Base-by-base conservation (phyloP, 64 coral and sea anemone genomes). In the Pocillopora verrucosa region DNA sequence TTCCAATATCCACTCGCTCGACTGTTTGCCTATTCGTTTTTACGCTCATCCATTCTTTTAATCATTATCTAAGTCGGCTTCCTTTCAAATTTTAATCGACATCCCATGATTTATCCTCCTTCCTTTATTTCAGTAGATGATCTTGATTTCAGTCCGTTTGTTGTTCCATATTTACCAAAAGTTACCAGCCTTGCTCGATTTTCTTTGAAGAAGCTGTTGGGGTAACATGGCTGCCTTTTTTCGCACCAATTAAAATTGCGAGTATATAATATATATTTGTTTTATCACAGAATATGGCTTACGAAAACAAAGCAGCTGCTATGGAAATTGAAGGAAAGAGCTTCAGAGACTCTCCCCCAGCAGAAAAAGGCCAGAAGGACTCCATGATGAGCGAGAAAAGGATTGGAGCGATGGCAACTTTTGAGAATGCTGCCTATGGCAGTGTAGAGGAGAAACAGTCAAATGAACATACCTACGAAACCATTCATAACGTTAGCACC, bases 341-440 rank as follows among this genome's bases (percentile, higher is more conserved):
- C 41, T 51, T 7, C 41, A 51, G 7, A 37, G 79, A 15, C 11
- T 62, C 59, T 2, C 57, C 58, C 4, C 12, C 59, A 81, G 6
- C n/a, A 34, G 59, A 81, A 81, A 81, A 62, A 22, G 61, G 80
- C 17, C 80, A 65, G 25, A 83, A 34, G 16, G 34, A 83, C 9
- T 25, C 60, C 25, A 34, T 35, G 78, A 3, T 80, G 10, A 67
- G 4, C 25, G 36, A 83, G 61, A 65, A 62, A 16, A 67, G 16
- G 3, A 6, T 24, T 9, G 24, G 9, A 65, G 9, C 22, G 26
- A 65, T 10, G 1, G 5, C 13, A 70, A 57, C 38, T 56, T 84
- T 25, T 38, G 34, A 57, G 1, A 84, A 84, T n/a, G 2, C 61
- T 25, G 81, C 63, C 20, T 84, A 69, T 24, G 65, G 22, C 3